These are phyloP conservation scores for Trachymyrmex septentrionalis DNA, from an alignment of 1,140 invertebrate genomes.

Conservation along the genomic window DNA sequence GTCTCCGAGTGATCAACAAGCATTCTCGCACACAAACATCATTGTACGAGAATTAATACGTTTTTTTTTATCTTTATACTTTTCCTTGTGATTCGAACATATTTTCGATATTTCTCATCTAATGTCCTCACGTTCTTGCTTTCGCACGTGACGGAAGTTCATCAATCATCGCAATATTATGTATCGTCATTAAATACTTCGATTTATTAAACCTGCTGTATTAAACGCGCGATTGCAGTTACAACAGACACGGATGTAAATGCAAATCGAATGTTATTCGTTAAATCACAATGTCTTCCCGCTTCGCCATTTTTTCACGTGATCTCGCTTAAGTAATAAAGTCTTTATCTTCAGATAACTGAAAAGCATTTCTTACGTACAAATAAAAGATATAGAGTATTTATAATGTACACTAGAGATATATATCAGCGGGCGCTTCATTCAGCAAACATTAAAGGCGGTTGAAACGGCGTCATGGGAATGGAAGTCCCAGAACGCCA, in stretches of 20 bases:
- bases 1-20: background rate
- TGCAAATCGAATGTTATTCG: background rate
- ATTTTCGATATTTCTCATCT: background rate
- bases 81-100: background rate
- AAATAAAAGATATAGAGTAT: slow-evolving; percentile 28
- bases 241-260: background rate
- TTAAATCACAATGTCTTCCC: background rate
- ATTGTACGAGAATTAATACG: background rate
- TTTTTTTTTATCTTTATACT: background rate
- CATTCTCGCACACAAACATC: background rate
- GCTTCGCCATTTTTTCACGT: background rate
- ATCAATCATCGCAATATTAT: background rate
- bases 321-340: background rate
- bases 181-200: background rate
- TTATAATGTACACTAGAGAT: background rate
- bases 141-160: background rate
- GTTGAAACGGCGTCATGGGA: slow-evolving; percentile 26
- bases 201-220: background rate
- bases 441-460: background rate
- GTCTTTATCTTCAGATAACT: slow-evolving; percentile 19
- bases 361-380: background rate
- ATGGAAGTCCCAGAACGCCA: slow-evolving; percentile 41
- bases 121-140: background rate
- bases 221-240: background rate
- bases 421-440: background rate